phyloP scores from a whole-genome alignment of 35 echinoderm and acorn worm genomes.

The Lytechinus pictus region DNA sequence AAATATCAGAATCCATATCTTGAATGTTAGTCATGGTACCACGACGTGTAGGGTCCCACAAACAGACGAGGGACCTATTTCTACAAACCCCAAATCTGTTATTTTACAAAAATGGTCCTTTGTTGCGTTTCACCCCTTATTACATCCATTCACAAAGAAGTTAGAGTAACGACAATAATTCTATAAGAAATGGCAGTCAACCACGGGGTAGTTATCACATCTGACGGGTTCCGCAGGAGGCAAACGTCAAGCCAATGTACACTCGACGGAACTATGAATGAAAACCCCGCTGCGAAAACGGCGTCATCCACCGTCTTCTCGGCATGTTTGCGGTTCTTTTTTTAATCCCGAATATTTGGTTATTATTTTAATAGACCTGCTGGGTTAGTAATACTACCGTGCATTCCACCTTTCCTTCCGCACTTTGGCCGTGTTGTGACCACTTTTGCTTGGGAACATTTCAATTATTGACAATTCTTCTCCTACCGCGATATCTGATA shows the following conservation, averaged over 20 bases:
- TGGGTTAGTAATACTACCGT: neutral
- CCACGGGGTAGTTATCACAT: slow-evolving; percentile 1
- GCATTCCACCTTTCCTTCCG: neutral
- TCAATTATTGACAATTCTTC: neutral
- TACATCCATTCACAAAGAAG: neutral
- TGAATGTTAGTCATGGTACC: no score
- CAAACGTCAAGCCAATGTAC: neutral
- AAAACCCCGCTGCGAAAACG: neutral
- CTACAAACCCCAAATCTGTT: neutral
- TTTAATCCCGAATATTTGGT: neutral
- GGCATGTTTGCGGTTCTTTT: neutral
- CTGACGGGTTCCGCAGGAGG: neutral
- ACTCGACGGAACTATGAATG: slow-evolving; percentile 20
- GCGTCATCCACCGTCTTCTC: neutral
- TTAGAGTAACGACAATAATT: neutral
- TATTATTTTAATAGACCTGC: neutral
- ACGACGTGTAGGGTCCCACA: no score
- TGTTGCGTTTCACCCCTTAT: neutral
- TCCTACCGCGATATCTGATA: neutral
- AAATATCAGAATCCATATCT: no score
- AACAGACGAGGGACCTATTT: neutral
- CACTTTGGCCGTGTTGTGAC: neutral
- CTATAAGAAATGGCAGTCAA: neutral
- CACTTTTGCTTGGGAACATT: neutral
- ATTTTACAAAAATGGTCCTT: neutral